Conservation (phyloP, 1,140 invertebrate genomes). For the Armadillidium nasatum region DNA sequence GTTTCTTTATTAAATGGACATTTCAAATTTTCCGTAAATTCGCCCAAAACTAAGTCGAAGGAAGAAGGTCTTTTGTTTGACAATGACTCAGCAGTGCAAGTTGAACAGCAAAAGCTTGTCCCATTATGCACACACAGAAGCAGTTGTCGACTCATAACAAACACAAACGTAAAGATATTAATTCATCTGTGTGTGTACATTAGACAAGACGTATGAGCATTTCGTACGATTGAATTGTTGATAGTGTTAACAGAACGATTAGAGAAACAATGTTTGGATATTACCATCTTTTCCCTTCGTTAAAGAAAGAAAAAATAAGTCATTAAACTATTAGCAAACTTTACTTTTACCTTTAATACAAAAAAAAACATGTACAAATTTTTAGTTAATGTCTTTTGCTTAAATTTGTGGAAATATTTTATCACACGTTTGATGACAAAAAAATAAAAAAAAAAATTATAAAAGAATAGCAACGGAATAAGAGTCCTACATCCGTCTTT, state of each 20-base stretch:
- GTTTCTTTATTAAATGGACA: not conserved
- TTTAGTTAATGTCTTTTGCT: no score
- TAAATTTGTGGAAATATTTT: no score
- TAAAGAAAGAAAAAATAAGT: not conserved
- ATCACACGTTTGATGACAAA: no score
- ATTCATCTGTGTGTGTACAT: not conserved
- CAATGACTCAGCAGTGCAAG: not conserved
- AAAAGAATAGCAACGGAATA: not conserved
- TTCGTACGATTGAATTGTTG: not conserved
- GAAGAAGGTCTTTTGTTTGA: not conserved
- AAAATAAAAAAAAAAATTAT: no score
- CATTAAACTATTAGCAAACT: not conserved
- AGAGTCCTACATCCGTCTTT: not conserved
- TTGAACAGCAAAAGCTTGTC: not conserved
- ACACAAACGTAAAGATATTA: not conserved
- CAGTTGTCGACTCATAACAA: not conserved
- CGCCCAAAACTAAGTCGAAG: not conserved
- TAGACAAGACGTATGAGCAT: not conserved
- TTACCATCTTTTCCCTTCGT: not conserved
- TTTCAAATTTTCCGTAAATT: not conserved
- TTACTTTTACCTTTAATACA: not conserved
- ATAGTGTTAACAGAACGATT: slow-evolving; percentile 10
- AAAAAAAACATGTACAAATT: not conserved
- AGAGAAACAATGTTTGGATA: not conserved
- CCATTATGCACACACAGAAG: not conserved